These are phyloP conservation scores for Cynodonichthys magdalenae DNA, from an alignment of 2,797 vertebrate genomes.

Conservation along the genomic window DNA sequence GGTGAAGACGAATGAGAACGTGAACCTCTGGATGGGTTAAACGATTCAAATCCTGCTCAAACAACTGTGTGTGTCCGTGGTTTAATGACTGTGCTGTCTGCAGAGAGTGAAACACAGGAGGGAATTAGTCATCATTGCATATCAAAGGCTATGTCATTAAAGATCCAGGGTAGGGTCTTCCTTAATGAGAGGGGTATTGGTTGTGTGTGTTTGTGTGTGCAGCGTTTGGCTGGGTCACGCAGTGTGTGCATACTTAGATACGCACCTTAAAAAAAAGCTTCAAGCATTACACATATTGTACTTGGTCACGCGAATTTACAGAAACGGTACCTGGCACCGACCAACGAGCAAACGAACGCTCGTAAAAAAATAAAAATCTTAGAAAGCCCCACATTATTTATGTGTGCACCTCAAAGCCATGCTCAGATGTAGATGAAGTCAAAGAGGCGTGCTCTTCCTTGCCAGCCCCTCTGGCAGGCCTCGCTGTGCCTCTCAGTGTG, in stretches of 20 bases:
- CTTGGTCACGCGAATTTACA: constrained; percentile 5
- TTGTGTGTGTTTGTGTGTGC: constrained; percentile 31
- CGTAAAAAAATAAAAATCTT: constrained; percentile 4
- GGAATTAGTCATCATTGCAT: constrained; percentile 84
- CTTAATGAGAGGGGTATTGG: constrained; percentile 74
- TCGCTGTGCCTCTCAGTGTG: constrained; percentile 66
- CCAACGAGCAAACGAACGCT: constrained; percentile 3
- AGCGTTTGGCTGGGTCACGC: constrained; percentile 50
- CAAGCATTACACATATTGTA: constrained; percentile 8
- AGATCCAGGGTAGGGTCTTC: constrained; percentile 69
- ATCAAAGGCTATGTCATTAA: constrained; percentile 80
- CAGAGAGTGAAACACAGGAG: constrained; percentile 75
- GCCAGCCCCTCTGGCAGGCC: constrained; percentile 75
- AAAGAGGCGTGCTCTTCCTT: constrained; percentile 36
- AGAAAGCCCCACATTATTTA: constrained; percentile 7
- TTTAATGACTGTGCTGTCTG: constrained; percentile 74
- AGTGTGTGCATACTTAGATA: constrained; percentile 29
- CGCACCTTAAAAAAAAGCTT: constrained; percentile 45
- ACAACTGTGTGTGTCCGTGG: constrained; percentile 46
- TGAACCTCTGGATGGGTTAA: constrained; percentile 77
- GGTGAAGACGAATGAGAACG: constrained; percentile 72
- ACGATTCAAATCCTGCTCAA: constrained; percentile 64
- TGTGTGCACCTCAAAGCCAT: constrained; percentile 31
- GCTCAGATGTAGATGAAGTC: constrained; percentile 46
- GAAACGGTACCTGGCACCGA: constrained; percentile 9